Percentiles rank a stretch among this genome's conserved stretches.
phyloP scores from a whole-genome alignment of 2,113 vertebrate genomes.

The Morone saxatilis region DNA sequence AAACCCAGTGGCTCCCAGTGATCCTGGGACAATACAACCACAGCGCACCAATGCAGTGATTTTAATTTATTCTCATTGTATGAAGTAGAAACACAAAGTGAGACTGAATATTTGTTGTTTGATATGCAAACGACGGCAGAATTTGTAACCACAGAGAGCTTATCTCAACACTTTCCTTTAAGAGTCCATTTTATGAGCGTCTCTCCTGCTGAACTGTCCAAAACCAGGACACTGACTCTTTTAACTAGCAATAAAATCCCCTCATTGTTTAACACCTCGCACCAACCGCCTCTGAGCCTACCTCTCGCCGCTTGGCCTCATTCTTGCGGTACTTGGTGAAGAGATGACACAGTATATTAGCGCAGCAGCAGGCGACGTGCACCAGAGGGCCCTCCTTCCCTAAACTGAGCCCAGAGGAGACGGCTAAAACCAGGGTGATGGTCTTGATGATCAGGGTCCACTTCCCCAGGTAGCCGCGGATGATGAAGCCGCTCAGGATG shows the following conservation, averaged over 20 bases:
- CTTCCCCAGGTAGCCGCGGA: constrained; percentile 97
- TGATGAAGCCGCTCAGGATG: constrained; percentile 98
- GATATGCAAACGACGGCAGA: no score
- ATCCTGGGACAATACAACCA: neutral
- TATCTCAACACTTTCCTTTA: neutral
- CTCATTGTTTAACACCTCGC: neutral
- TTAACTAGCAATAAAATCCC: neutral
- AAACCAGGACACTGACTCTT: neutral
- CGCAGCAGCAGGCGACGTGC: constrained; percentile 98
- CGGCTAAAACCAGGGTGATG: constrained; percentile 94
- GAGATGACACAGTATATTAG: constrained; percentile 95
- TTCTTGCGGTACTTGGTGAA: constrained; percentile 98
- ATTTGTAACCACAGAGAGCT: no score
- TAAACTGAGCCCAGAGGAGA: constrained; percentile 96
- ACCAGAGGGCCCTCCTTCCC: constrained; percentile 98
- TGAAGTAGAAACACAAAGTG: neutral
- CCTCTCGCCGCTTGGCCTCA: constrained; percentile 96
- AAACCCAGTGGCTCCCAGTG: neutral
- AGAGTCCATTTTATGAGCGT: neutral
- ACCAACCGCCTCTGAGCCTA: constrained; percentile 53
- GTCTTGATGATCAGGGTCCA: constrained; percentile 98
- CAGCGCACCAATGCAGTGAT: neutral
- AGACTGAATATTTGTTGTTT: neutral
- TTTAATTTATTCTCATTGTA: neutral
- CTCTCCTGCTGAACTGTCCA: neutral